Conservation (phyloP, 2,888 invertebrate genomes). For the Zele albiditarsus region DNA sequence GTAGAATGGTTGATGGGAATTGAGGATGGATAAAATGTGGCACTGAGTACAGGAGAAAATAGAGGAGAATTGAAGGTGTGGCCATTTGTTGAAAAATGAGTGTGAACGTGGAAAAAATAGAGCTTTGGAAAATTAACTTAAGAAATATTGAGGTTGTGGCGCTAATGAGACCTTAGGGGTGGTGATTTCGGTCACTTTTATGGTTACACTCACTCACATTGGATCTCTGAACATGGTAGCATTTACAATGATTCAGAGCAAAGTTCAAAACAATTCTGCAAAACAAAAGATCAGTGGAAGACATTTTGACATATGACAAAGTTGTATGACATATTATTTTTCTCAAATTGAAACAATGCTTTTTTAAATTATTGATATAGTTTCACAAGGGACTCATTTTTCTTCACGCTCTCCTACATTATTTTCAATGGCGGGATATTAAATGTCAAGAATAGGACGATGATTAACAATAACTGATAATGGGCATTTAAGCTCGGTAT, state of each 20-base stretch:
- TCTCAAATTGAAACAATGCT: too few relatives aligned
- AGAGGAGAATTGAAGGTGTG: conserved; percentile 42
- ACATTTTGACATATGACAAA: too few relatives aligned
- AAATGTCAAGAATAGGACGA: conserved; percentile 2
- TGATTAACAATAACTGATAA: conserved; percentile 3
- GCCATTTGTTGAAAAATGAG: conserved; percentile 40
- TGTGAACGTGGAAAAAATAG: conserved; percentile 33
- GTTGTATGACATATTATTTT: too few relatives aligned
- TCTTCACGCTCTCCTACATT: too few relatives aligned
- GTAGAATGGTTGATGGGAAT: background rate
- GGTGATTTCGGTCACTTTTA: conserved; percentile 29
- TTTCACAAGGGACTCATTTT: too few relatives aligned
- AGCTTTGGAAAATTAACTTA: conserved; percentile 60
- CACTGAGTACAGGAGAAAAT: conserved; percentile 18
- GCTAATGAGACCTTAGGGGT: conserved; percentile 58
- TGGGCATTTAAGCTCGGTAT: conserved; percentile 20
- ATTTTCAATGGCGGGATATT: too few relatives aligned
- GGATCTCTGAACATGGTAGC: too few relatives aligned
- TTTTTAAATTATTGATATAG: too few relatives aligned
- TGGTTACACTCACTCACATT: conserved; percentile 29
- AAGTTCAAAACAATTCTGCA: too few relatives aligned
- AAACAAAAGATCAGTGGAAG: too few relatives aligned
- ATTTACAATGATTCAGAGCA: too few relatives aligned
- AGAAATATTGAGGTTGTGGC: conserved; percentile 14
- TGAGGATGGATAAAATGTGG: conserved; percentile 11